These are phyloP conservation scores for Arion vulgaris DNA, from an alignment of 1,140 invertebrate species.

Conservation along the genomic window DNA sequence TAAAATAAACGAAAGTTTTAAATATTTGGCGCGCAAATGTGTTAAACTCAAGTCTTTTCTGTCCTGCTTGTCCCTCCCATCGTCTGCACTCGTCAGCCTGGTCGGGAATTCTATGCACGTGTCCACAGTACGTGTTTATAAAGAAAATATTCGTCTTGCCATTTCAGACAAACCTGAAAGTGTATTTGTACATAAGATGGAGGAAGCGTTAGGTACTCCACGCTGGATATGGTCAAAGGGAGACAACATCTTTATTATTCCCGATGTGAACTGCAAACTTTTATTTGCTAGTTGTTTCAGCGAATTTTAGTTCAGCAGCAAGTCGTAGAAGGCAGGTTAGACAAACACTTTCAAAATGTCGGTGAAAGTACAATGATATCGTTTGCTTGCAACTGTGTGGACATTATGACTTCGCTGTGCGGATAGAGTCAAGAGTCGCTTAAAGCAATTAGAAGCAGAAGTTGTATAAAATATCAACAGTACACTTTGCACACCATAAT, in stretches of 20 bases:
- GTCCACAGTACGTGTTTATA: conserved; percentile 16
- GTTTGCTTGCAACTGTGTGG: no score
- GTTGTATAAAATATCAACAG: no score
- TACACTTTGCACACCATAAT: no score
- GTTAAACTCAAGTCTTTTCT: conserved; percentile 7
- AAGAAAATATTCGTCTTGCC: conserved; percentile 18
- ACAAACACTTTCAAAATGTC: no score
- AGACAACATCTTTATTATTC: conserved; percentile 24
- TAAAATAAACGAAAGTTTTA: conserved; percentile 24
- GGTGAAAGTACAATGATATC: no score
- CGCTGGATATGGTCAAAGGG: conserved; percentile 21
- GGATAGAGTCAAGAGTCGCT: no score
- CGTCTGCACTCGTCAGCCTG: conserved; percentile 11
- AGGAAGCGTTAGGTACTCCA: background rate
- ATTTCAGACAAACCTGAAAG: conserved; percentile 18
- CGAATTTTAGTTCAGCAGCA: conserved; percentile 2
- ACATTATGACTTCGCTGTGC: no score
- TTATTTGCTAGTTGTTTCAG: conserved; percentile 33
- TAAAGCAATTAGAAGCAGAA: no score
- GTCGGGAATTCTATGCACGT: background rate
- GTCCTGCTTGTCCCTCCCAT: conserved; percentile 19
- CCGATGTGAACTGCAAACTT: conserved; percentile 15
- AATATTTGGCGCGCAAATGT: conserved; percentile 15
- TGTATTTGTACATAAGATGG: background rate
- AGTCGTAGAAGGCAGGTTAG: no score